A percentile compares a stretch with the other conserved stretches of the same genome.
Conservation (phyloP, 2,113 vertebrate species). For the Sylvilagus bachmani region DNA sequence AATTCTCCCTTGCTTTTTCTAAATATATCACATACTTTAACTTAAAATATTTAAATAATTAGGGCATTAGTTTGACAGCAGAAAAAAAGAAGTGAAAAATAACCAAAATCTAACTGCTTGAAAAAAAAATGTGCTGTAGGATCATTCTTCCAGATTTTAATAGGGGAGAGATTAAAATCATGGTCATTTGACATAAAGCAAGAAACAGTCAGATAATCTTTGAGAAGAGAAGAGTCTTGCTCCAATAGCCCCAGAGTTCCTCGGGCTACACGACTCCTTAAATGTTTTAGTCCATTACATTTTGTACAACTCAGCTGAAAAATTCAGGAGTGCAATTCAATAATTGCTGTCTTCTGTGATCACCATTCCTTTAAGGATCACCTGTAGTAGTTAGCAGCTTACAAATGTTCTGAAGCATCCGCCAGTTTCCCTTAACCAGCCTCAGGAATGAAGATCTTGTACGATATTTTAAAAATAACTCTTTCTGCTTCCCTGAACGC, state of each 20-base stretch:
- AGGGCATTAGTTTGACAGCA: neutral
- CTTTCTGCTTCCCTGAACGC: conserved; percentile 50
- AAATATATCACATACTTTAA: neutral
- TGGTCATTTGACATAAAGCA: conserved; percentile 25
- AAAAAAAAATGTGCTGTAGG: neutral
- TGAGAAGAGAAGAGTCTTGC: neutral
- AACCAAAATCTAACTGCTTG: neutral
- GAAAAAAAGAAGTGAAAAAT: neutral
- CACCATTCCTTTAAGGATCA: neutral
- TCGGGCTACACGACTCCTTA: neutral
- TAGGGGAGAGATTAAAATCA: conserved; percentile 12
- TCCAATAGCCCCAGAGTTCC: neutral
- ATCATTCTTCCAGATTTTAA: conserved; percentile 32
- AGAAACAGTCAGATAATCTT: neutral
- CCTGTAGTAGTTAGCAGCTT: neutral
- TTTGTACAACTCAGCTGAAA: neutral
- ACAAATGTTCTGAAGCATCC: neutral
- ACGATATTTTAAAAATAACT: conserved; percentile 71
- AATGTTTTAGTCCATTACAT: neutral
- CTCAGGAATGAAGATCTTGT: conserved; percentile 46
- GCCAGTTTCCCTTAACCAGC: neutral
- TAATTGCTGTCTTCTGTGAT: neutral
- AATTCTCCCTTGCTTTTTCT: conserved; percentile 24
- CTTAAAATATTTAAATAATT: conserved; percentile 41
- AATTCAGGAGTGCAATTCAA: neutral